phyloP scores from a whole-genome alignment of 1,140 invertebrate genomes.

The Paracyclopina nana region DNA sequence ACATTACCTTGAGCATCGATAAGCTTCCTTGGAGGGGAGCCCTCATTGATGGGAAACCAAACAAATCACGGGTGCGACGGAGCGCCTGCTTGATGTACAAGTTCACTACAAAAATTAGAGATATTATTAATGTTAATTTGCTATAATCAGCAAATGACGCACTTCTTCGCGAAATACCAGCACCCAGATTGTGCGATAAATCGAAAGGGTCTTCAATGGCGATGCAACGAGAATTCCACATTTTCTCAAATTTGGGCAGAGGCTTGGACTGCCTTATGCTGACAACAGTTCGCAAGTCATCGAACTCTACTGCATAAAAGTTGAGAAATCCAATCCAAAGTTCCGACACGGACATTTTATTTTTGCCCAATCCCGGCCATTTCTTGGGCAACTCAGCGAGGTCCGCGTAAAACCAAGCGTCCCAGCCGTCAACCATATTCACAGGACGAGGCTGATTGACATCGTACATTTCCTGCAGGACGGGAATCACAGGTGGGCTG shows the following conservation, averaged over 20 bases:
- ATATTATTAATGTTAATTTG: background rate
- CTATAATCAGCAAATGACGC: constrained; percentile 23
- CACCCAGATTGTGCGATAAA: constrained; percentile 36
- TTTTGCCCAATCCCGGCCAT: constrained; percentile 21
- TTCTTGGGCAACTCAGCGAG: constrained; percentile 14
- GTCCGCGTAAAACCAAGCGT: constrained; percentile 32
- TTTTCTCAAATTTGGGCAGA: constrained; percentile 34
- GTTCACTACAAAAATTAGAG: constrained; percentile 31
- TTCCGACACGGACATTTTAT: constrained; percentile 25
- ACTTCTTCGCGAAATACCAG: constrained; percentile 36
- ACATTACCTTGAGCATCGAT: no score
- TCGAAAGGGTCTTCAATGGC: constrained; percentile 45
- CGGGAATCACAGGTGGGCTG: constrained; percentile 37
- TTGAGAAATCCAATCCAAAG: constrained; percentile 28
- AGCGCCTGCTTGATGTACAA: constrained; percentile 34
- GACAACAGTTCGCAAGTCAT: constrained; percentile 33
- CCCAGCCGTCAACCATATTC: constrained; percentile 29
- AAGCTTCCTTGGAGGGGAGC: no score
- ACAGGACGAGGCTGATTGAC: background rate
- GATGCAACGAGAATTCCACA: constrained; percentile 35
- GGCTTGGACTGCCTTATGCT: constrained; percentile 31
- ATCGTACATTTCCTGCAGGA: constrained; percentile 34
- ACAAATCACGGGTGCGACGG: no score
- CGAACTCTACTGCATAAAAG: constrained; percentile 29
- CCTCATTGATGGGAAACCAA: no score